Conservation (phyloP, 2,113 vertebrate species). For the Lucifuga dentata region DNA sequence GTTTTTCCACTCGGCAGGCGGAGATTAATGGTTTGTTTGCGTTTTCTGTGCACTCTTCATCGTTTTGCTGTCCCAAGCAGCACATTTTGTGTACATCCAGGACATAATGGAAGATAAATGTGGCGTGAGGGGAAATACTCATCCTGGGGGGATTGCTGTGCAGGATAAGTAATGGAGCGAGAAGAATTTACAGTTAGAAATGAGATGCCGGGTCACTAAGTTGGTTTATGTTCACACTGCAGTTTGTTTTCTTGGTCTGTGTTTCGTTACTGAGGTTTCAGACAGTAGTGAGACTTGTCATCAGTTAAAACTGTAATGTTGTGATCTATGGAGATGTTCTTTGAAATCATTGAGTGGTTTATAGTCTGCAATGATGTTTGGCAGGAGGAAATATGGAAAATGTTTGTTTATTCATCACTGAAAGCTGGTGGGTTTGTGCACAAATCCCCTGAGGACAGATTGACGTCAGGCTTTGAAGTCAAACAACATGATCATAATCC, state of each 20-base stretch:
- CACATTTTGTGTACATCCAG: conserved; percentile 39
- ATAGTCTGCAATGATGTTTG: conserved; percentile 27
- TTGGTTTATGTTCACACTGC: conserved; percentile 14
- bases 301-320: neutral
- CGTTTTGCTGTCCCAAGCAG: conserved; percentile 31
- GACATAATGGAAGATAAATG: conserved; percentile 51
- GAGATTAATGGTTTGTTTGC: conserved; percentile 70
- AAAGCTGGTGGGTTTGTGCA: conserved; percentile 42
- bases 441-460: conserved; percentile 25
- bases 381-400: conserved; percentile 31
- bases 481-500: conserved; percentile 46
- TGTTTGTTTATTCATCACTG: conserved; percentile 53
- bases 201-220: neutral
- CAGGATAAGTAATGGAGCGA: neutral
- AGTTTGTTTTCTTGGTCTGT: conserved; percentile 17
- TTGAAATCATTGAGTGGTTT: conserved; percentile 15
- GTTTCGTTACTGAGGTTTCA: conserved; percentile 21
- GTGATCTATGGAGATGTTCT: neutral
- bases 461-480: conserved; percentile 65
- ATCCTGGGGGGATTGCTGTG: conserved; percentile 1
- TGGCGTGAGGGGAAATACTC: neutral
- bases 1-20: conserved; percentile 37
- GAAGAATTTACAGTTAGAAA: conserved; percentile 14
- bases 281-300: conserved; percentile 1
- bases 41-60: conserved; percentile 44